phyloP scores from a whole-genome alignment of 2,888 invertebrate genomes.

The Drosophila bunnanda region DNA sequence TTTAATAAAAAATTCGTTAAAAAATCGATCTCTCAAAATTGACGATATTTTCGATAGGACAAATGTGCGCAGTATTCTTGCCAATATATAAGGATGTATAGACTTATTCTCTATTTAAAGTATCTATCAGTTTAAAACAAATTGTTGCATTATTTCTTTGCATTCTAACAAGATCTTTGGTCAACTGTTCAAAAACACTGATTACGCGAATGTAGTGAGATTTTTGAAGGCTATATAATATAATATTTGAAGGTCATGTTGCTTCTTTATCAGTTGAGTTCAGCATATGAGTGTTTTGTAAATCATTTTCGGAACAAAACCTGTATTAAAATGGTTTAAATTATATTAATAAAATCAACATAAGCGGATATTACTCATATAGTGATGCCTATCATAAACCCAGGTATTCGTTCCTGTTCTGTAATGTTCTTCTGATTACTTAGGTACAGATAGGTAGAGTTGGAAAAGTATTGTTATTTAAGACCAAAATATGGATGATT shows the following conservation, averaged over 20 bases:
- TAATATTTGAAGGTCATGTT: neutral
- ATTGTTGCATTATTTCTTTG: too few relatives aligned
- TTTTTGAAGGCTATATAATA: neutral
- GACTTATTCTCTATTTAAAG: too few relatives aligned
- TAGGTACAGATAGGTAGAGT: neutral
- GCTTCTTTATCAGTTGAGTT: constrained; percentile 3
- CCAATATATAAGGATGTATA: too few relatives aligned
- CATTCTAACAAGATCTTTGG: too few relatives aligned
- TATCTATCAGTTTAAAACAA: too few relatives aligned
- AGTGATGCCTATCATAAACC: neutral
- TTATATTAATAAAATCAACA: neutral
- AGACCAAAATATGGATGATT: neutral
- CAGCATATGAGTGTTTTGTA: neutral
- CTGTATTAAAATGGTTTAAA: neutral
- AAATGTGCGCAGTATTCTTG: too few relatives aligned
- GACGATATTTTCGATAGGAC: too few relatives aligned
- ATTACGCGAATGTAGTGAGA: neutral
- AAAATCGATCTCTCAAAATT: too few relatives aligned
- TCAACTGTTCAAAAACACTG: neutral
- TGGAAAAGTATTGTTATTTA: neutral
- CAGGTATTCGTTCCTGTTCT: neutral
- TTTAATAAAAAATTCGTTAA: too few relatives aligned
- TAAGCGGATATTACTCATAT: neutral
- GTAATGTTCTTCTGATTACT: neutral
- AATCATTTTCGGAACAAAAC: neutral